Conservation (phyloP, 2,113 vertebrate species). For the Callospermophilus lateralis region DNA sequence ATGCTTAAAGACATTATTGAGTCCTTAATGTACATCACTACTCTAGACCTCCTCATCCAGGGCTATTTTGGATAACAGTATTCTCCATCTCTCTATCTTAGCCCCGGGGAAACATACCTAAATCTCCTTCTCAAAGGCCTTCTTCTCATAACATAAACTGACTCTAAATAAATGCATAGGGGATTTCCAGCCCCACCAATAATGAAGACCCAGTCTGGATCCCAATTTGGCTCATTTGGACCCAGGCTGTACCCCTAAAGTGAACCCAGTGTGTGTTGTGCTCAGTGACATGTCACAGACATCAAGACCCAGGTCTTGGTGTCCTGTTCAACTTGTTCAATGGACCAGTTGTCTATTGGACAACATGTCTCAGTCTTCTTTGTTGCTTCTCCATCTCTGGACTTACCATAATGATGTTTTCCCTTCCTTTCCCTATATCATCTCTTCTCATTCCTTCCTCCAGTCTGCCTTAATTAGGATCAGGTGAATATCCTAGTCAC, state of each 20-base stretch:
- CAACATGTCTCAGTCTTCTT: neutral
- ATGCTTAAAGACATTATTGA: neutral
- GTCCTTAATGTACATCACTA: neutral
- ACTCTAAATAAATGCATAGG: conserved; percentile 1
- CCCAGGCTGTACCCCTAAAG: neutral
- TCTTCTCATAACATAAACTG: neutral
- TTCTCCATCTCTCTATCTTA: neutral
- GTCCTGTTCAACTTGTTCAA: neutral
- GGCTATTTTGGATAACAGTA: neutral
- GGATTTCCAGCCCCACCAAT: neutral
- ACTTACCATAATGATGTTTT: neutral
- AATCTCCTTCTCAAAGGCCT: conserved; percentile 25
- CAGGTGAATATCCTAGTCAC: neutral
- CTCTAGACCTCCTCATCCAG: neutral
- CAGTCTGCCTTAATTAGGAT: neutral
- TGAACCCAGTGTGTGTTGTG: neutral
- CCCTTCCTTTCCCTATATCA: neutral
- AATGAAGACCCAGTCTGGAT: neutral
- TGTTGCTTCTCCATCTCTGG: neutral
- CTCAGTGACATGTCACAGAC: neutral
- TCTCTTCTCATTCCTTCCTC: neutral
- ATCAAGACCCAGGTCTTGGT: neutral
- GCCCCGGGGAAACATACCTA: neutral
- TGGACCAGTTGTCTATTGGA: neutral
- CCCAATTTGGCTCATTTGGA: neutral